Evolutionary conservation across 2,113 vertebrate genomes (phyloP), one percentile per base, ranked within the genome.

Genomic region (Mormyrus lacerda): DNA sequence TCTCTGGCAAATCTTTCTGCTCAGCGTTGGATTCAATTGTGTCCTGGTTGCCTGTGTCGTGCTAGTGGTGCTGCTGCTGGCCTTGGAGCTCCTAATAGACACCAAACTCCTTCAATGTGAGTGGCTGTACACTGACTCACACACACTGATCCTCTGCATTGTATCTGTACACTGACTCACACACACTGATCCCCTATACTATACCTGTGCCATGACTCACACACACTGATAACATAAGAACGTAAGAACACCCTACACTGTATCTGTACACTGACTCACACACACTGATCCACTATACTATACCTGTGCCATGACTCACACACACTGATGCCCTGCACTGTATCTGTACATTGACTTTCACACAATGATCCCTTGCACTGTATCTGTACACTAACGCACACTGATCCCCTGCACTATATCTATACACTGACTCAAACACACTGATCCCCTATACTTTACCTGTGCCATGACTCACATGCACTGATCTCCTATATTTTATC

Each of bases 21-120:
- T 99, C 95, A 99, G 98, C 89, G 98, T 96, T 0, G 97, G 97
- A 91, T 97, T 99, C 95, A 99, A 99, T 97, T 97, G 98, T 94
- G 96, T 99, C 96, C 96, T 99, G 95, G 97, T 99, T 94, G 97
- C 97, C 93, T 98, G 97, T 93, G 98, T 99, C 90, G 93, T 99
- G 91, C 96, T 99, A 94, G 98, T 99, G 96, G 98, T 98, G 94
- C 92, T 98, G 93, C 96, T 99, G 91, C 97, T 99, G 95, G 97
- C 96, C 65, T 94, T 99, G 97, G 98, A 99, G 93, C 97, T 99
- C 90, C 98, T 99, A 92, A 98, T 99, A 94, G 98, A 99, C 95
- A 97, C 97, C 94, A 99, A 98, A 95, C 96, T 99, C 92, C 95
- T 99, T 93, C 98, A 99, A 94, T 99, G 98, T 99, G 96, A 99